Base-by-base conservation (phyloP, 2,888 invertebrate genomes). In the Polydrusus tereticollis region DNA sequence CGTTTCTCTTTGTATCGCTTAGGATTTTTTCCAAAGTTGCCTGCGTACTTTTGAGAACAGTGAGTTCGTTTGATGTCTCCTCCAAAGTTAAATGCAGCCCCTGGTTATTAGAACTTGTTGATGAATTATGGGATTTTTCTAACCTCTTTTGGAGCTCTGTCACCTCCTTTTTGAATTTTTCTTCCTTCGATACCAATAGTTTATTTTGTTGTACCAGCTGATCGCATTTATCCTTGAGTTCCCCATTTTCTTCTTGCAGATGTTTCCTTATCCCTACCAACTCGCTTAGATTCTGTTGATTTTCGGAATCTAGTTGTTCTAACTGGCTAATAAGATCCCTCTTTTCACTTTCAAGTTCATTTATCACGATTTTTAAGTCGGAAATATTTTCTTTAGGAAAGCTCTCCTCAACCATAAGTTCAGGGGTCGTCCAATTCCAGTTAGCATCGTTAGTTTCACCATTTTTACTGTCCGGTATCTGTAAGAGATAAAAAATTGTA, bases 171-270 rank as follows among this genome's bases (percentile, higher is more conserved):
- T 87, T 87, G 1, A 89, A 78, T 0, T 85, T 80, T 76, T 75
- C 73, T 69, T 86, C 86, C 58, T 88, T 88, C 78, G 63, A 23
- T 18, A 91, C 85, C 73, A 88, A 16, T 0, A 21, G 87, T 75
- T 85, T 86, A 75, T 90, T 90, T 80, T 91, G 89, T 79, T 88
- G 87, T 78, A 87, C 86, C 0, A 91, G 83, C 43, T 87, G 86
- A 1, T 81, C 80, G 14, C 90, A 80, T 82, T 89, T 88, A 52
- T 86, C 87, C 45, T 83, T 82, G 21, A 88, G 77, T 6, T 79
- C 77, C 14, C 78, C 77, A 57, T 86, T 83, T 18, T 83, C 82
- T 10, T 83, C 80, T 47, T 84, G 84, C n/a, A 86, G 69, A 69
- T 83, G 79, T 62, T 84, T 83, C 74, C 82, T 83, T 29, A 85